Conservation (phyloP, 2,797 vertebrate species). For the Rhinogobio ventralis region DNA sequence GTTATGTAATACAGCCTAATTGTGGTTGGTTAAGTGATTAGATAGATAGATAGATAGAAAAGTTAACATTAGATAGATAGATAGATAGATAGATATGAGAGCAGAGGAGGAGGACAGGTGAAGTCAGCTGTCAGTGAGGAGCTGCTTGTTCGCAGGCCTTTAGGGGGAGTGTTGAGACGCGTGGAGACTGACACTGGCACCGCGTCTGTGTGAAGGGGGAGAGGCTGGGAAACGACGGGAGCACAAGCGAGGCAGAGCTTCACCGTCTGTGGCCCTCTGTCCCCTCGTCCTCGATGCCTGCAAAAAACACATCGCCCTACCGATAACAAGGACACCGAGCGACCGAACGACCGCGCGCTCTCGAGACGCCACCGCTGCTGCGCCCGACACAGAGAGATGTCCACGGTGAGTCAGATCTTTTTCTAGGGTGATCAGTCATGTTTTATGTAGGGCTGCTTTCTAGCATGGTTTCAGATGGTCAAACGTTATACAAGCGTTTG, state of each 20-base stretch:
- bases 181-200: conserved; percentile 33
- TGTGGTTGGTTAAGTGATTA: neutral
- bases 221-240: conserved; percentile 71
- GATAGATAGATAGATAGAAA: conserved; percentile 16
- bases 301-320: conserved; percentile 42
- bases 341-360: conserved; percentile 20
- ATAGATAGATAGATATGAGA: conserved; percentile 13
- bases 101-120: conserved; percentile 39
- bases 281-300: conserved; percentile 57
- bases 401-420: conserved; percentile 75
- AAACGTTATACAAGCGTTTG: conserved; percentile 20
- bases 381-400: conserved; percentile 68
- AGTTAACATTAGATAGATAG: conserved; percentile 25
- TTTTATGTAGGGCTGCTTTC: conserved; percentile 43
- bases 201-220: conserved; percentile 59
- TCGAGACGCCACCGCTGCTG: conserved; percentile 62
- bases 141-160: conserved; percentile 39
- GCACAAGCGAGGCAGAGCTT: conserved; percentile 72
- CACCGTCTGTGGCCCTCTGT: conserved; percentile 57
- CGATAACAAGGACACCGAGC: conserved; percentile 39
- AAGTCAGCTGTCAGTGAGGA: conserved; percentile 28
- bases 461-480: conserved; percentile 28
- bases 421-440: conserved; percentile 54
- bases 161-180: conserved; percentile 58
- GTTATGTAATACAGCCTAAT: neutral